Conservation (phyloP, 1,140 invertebrate species). For the Brachionus plicatilis region DNA sequence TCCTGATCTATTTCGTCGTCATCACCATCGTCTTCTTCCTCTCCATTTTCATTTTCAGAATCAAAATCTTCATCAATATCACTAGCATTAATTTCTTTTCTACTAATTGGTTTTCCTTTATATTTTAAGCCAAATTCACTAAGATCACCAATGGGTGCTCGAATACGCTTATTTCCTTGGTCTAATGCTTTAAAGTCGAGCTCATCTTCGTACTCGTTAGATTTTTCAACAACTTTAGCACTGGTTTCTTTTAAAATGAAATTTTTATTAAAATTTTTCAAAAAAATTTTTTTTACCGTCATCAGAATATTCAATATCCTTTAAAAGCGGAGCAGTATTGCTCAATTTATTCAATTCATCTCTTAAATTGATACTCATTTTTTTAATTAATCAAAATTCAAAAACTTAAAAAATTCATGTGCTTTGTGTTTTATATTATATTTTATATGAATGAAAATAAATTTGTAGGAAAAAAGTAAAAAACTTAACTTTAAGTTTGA, state of each 20-base stretch:
- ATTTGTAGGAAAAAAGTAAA: not conserved
- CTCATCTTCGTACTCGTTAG: not conserved
- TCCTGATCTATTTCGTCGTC: not conserved
- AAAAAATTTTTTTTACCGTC: not conserved
- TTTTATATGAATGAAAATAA: not conserved
- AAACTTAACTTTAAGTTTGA: not conserved
- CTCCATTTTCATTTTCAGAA: not conserved
- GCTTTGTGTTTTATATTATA: not conserved
- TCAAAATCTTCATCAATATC: not conserved
- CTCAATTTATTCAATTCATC: slow-evolving; percentile 37
- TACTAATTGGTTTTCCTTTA: not conserved
- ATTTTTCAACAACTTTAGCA: slow-evolving; percentile 14
- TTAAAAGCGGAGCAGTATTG: slow-evolving; percentile 18
- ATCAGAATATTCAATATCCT: slow-evolving; percentile 17
- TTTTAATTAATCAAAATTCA: not conserved
- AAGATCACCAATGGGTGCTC: not conserved
- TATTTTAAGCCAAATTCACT: slow-evolving; percentile 20
- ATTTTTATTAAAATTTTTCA: not conserved
- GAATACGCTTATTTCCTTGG: not conserved
- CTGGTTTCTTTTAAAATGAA: slow-evolving; percentile 21
- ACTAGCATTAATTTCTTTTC: slow-evolving; percentile 14
- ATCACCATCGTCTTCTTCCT: slow-evolving; percentile 11
- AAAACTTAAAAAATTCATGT: not conserved
- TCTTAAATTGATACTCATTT: slow-evolving; percentile 29
- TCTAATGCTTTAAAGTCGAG: not conserved